A percentile compares a stretch with the other conserved stretches of the same genome.
These are phyloP conservation scores for Amphipoea oculea DNA, from an alignment of 2,888 invertebrate genomes.

Conservation along the genomic window DNA sequence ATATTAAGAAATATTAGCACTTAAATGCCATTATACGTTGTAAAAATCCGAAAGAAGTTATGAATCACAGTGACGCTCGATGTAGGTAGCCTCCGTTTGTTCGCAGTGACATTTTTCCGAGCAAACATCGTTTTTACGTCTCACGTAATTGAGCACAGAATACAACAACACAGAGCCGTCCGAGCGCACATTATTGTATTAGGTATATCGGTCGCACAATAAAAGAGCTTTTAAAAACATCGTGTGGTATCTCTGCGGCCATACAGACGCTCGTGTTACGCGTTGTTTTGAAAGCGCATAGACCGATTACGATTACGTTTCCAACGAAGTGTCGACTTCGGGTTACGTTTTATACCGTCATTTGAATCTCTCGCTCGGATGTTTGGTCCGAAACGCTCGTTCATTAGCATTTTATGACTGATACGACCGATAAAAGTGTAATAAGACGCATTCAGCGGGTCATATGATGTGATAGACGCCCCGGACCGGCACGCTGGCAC, in stretches of 20 bases:
- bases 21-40: constrained; percentile 67
- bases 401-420: constrained; percentile 91
- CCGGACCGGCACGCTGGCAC: constrained; percentile 81
- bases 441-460: constrained; percentile 89
- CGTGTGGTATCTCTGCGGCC: constrained; percentile 82
- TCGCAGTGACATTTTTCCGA: constrained; percentile 61
- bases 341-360: constrained; percentile 90
- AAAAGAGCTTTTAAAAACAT: constrained; percentile 90
- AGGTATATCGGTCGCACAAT: constrained; percentile 83
- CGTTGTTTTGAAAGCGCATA: constrained; percentile 89
- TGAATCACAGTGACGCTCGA: constrained; percentile 73
- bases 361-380: constrained; percentile 90
- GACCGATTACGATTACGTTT: constrained; percentile 88
- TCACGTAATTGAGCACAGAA: constrained; percentile 65
- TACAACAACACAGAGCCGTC: constrained; percentile 56
- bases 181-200: constrained; percentile 64
- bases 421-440: constrained; percentile 90
- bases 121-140: constrained; percentile 69
- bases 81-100: constrained; percentile 60
- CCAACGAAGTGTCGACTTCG: constrained; percentile 89
- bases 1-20: constrained; percentile 69
- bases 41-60: constrained; percentile 71
- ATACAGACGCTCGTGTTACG: constrained; percentile 86
- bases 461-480: constrained; percentile 86
- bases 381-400: constrained; percentile 89